Evolutionary conservation across 2,113 vertebrate genomes (phyloP).

Genomic region (Neodontobutis hainanensis): DNA sequence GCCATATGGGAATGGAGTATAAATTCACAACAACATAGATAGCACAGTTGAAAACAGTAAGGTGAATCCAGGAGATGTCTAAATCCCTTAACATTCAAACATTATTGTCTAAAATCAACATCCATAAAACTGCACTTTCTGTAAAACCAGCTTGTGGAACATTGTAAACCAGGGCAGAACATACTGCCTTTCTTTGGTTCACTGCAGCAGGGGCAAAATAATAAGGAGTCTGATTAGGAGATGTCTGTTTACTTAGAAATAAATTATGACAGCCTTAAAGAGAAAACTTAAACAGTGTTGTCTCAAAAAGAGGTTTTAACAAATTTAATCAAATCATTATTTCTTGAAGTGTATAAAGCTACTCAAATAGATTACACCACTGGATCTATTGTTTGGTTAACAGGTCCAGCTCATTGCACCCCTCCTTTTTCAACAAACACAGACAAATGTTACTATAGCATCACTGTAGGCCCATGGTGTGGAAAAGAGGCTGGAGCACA

Average conservation of each 20-base stretch:
- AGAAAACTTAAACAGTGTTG: too few species aligned
- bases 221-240: too few species aligned
- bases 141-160: background rate
- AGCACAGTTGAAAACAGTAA: background rate
- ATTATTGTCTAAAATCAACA: background rate
- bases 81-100: constrained; percentile 5
- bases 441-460: constrained; percentile 5
- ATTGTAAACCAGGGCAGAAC: background rate
- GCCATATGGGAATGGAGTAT: constrained; percentile 2
- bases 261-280: too few species aligned
- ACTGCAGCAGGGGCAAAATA: too few species aligned
- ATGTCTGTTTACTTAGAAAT: too few species aligned
- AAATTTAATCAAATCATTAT: too few species aligned
- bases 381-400: constrained; percentile 64
- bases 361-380: constrained; percentile 15
- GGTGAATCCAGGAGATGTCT: constrained; percentile 2
- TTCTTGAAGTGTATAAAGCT: too few species aligned
- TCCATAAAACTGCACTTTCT: background rate
- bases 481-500: constrained; percentile 64
- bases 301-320: too few species aligned
- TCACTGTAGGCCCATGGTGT: constrained; percentile 45
- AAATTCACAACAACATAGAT: background rate
- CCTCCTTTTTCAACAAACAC: constrained; percentile 10
- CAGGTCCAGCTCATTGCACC: constrained; percentile 50
- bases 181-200: too few species aligned